Base-by-base conservation (phyloP, 2,113 vertebrate genomes). In the Eurypyga helias region DNA sequence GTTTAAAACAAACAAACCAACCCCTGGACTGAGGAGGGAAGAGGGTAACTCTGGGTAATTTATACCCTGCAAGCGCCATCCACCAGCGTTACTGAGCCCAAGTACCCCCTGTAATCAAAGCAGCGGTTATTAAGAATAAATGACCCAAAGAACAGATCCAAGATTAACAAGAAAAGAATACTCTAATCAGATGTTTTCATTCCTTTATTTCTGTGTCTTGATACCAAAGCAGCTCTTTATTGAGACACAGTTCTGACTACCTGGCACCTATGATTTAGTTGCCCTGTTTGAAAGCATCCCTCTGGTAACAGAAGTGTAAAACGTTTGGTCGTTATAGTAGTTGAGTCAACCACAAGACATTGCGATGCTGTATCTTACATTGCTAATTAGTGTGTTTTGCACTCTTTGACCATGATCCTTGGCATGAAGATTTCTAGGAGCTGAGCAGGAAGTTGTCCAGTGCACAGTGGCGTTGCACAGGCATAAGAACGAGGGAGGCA, bases 381-480 rank as follows among this genome's bases (percentile, higher is more conserved):
- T 46, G 7, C 5, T 71, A 71, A 75, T 26, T 78, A 60, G 0
- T 0, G 29, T 1, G 54, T 60, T n/a, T 38, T 60, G 31, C 17
- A 51, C 45, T 14, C 38, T 20, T 8, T 25, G 24, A 15, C 57
- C 3, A 1, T 1, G 15, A 46, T 18, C 31, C 46, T 24, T 9
- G 9, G 62, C 4, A 2, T 1, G 9, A 33, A 5, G 23, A 13
- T 4, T 8, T 7, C 49, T 9, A 5, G 19, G 17, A 2, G 8
- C 1, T 9, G 19, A 33, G 57, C 51, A 66, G 38, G 1, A 4
- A 20, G 25, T 33, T 1, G 11, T 7, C 26, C 49, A 8, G 1
- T 1, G n/a, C 33, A 1, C 36, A 0, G 13, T 0, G 2, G 28
- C 17, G 41, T 41, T 41, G 41, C 6, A 15, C 4, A 1, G 33